Conservation (phyloP, 2,113 vertebrate species). For the Ciconia stormi region DNA sequence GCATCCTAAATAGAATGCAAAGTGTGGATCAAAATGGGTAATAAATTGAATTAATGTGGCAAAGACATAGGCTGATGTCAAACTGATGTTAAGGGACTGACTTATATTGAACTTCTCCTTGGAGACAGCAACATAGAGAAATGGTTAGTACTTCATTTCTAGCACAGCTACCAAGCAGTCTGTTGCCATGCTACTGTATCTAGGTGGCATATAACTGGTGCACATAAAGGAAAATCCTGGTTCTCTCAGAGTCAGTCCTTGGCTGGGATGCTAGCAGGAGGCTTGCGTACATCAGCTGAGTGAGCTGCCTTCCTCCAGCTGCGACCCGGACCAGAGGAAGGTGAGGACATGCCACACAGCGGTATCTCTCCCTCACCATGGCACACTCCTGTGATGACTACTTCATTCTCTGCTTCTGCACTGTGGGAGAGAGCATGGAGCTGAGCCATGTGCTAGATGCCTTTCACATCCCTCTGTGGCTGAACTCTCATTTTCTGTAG, state of each 20-base stretch:
- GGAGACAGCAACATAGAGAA: slow-evolving; percentile 20
- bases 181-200: slow-evolving; percentile 55
- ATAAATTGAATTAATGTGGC: slow-evolving; percentile 64
- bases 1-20: slow-evolving; percentile 40
- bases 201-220: neutral
- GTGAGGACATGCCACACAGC: neutral
- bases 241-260: neutral
- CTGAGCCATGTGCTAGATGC: neutral
- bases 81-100: slow-evolving; percentile 45
- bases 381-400: neutral
- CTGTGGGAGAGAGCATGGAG: neutral
- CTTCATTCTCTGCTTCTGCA: neutral
- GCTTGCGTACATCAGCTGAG: neutral
- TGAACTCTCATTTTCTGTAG: neutral
- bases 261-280: neutral
- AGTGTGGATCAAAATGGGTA: slow-evolving; percentile 37
- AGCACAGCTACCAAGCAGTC: slow-evolving; percentile 2
- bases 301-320: neutral
- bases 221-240: neutral
- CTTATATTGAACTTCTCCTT: slow-evolving; percentile 48
- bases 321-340: neutral
- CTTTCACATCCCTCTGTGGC: neutral
- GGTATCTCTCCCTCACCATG: neutral
- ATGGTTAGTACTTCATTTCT: neutral
- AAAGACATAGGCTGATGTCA: slow-evolving; percentile 53